Conservation (phyloP, 2,888 invertebrate species). For the Deilephila porcellus region DNA sequence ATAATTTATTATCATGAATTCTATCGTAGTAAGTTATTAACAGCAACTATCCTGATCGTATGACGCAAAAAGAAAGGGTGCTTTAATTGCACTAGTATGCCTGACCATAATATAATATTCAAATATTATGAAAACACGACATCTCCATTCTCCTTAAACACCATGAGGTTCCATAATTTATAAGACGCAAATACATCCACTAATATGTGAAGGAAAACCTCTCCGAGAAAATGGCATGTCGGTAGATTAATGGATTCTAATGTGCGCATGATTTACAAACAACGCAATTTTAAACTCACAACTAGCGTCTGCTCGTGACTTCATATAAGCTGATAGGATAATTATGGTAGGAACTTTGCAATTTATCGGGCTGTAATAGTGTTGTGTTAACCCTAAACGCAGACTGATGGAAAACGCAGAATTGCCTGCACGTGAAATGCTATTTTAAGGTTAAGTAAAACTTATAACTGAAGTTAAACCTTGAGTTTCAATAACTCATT, state of each 20-base stretch:
- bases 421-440: background rate
- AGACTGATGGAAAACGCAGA: background rate
- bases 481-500: too few species aligned
- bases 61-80: too few species aligned
- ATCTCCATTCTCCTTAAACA: too few species aligned
- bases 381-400: background rate
- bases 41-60: too few species aligned
- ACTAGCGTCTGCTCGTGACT: slow-evolving; percentile 5
- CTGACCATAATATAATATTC: too few species aligned
- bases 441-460: too few species aligned
- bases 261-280: slow-evolving; percentile 17
- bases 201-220: background rate
- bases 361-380: slow-evolving; percentile 8
- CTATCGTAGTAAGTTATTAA: too few species aligned
- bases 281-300: slow-evolving; percentile 14
- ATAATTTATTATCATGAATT: too few species aligned
- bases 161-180: too few species aligned
- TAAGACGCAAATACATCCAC: background rate
- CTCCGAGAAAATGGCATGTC: background rate
- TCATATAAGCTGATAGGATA: slow-evolving; percentile 7
- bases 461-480: too few species aligned
- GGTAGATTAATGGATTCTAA: slow-evolving; percentile 1
- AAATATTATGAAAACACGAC: too few species aligned
- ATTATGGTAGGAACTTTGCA: slow-evolving; percentile 16
- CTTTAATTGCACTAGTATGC: too few species aligned